Base-by-base conservation (phyloP, 53 echinoderm and acorn worm genomes). In the Patiria pectinifera region DNA sequence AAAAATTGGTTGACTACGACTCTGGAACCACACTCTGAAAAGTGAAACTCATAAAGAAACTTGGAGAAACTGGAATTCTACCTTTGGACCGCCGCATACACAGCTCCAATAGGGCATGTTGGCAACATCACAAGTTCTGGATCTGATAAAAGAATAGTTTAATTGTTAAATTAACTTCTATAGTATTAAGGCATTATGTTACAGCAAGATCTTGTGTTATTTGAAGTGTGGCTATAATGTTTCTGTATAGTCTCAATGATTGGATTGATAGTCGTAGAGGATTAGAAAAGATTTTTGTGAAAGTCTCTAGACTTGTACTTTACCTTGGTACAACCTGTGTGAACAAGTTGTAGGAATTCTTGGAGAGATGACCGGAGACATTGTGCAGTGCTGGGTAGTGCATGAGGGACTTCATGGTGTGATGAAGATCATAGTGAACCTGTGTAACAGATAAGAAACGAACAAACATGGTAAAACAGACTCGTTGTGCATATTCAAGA, bases 391-490 rank as follows among this genome's bases (percentile, higher is more conserved):
- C 75, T 77, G 95, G 96, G 81, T 96, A 96, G 70, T 96, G 94
- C 83, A 96, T 85, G 22, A 96, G 95, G 48, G 96, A 96, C 77
- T 96, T 96, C 96, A 96, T 96, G 71, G 94, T 96, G 15, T 95
- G 93, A 53, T 96, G 96, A 14, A 96, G 45, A 85, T 96, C 96
- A 92, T 96, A 95, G 69, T 95, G 95, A 21, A 96, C 95, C 96
- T 96, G 80, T 69, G 86, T 13, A 35, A 69, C 43, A 22, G 3
- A 49, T 2, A 71, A 70, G 59, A 21, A 53, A 53, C 53, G 53
- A 8, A 53, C 53, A 53, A 8, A 53, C 53, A 53, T 53, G 5
- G 35, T 35, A 35, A 35, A 35, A 35, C 35, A 35, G 35, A 35
- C 35, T 35, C 35, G 35, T 35, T 35, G 35, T 35, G 1, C 35